Conservation (phyloP, 2,113 vertebrate genomes). For the Orycteropus afer region DNA sequence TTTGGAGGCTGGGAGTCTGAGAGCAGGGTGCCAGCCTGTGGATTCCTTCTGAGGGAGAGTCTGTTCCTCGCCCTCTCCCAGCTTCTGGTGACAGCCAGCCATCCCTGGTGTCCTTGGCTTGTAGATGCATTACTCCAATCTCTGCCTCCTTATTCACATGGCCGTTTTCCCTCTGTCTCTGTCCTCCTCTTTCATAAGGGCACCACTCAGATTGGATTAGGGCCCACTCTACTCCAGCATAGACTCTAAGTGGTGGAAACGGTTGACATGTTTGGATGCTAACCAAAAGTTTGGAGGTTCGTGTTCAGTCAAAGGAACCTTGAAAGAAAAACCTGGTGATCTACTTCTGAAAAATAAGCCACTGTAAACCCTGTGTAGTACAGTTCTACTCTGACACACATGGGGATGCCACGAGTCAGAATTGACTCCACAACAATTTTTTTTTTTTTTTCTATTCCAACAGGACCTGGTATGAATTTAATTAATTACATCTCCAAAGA, state of each 20-base stretch:
- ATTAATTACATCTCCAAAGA: background rate
- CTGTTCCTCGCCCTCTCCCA: background rate
- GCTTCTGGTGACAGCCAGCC: no score
- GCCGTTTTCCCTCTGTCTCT: background rate
- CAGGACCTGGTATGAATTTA: background rate
- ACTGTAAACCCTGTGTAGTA: background rate
- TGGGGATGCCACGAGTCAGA: background rate
- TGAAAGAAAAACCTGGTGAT: no score
- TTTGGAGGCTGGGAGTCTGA: background rate
- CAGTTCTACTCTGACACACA: background rate
- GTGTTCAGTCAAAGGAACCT: background rate
- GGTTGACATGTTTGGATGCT: no score
- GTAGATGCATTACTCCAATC: background rate
- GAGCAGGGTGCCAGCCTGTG: no score
- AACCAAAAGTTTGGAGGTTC: background rate
- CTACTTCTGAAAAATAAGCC: background rate
- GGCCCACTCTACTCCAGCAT: background rate
- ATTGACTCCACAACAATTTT: background rate
- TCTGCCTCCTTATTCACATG: background rate
- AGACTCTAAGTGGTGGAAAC: no score
- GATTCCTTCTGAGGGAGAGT: no score
- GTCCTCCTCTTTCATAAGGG: background rate
- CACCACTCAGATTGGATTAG: background rate
- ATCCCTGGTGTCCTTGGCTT: background rate
- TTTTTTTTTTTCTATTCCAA: background rate